Percentiles rank a stretch among this genome's conserved stretches.
Conservation (phyloP, 1,140 invertebrate species). For the Propsilocerus akamusi region DNA sequence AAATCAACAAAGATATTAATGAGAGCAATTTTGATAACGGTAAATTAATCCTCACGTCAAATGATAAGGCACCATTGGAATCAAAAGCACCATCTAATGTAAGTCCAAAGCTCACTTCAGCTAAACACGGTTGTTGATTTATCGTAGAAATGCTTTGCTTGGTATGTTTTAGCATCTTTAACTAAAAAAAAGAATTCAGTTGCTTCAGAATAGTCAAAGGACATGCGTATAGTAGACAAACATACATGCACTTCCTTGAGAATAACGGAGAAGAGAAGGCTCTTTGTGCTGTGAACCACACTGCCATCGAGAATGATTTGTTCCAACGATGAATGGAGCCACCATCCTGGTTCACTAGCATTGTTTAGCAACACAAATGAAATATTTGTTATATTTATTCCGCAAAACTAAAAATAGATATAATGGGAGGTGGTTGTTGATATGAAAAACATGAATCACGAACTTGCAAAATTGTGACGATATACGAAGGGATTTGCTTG, state of each 20-base stretch:
- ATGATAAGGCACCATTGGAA: slow-evolving; percentile 53
- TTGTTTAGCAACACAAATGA: slow-evolving; percentile 49
- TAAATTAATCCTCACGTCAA: slow-evolving; percentile 37
- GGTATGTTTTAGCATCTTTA: slow-evolving; percentile 26
- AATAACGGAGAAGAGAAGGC: slow-evolving; percentile 48
- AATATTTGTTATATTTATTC: slow-evolving; percentile 67
- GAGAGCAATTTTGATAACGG: not conserved
- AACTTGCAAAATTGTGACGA: slow-evolving; percentile 66
- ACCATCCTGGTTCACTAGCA: slow-evolving; percentile 41
- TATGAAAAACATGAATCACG: not conserved
- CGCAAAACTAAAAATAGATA: slow-evolving; percentile 45
- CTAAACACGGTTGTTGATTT: slow-evolving; percentile 33
- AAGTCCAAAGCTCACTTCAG: slow-evolving; percentile 51
- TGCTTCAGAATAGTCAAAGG: not conserved
- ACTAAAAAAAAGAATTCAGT: slow-evolving; percentile 8
- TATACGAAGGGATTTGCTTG: slow-evolving; percentile 52
- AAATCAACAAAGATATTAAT: slow-evolving; percentile 15
- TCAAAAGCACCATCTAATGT: slow-evolving; percentile 51
- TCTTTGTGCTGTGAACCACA: slow-evolving; percentile 47
- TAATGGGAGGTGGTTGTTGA: not conserved
- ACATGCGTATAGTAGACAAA: not conserved
- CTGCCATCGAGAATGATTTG: slow-evolving; percentile 62
- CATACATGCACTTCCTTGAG: slow-evolving; percentile 31
- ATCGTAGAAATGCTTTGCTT: slow-evolving; percentile 14
- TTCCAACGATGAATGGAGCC: slow-evolving; percentile 52